Evolutionary conservation across 2,113 vertebrate genomes (phyloP).

Genomic region (Conger conger): DNA sequence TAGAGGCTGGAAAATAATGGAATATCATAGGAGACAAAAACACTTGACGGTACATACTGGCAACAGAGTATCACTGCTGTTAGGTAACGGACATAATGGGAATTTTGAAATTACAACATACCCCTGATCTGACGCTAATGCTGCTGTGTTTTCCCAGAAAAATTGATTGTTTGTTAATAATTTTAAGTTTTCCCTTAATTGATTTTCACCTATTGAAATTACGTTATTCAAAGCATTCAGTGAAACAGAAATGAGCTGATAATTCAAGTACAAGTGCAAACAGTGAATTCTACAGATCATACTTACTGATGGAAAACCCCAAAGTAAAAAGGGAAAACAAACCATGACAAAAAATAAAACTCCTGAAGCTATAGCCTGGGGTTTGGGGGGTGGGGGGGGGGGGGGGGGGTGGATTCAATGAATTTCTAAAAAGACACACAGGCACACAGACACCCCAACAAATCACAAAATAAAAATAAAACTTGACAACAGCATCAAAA

Average conservation of each 20-base stretch:
- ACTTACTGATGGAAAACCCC: background rate
- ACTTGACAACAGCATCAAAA: background rate
- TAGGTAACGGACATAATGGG: background rate
- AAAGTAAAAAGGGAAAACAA: background rate
- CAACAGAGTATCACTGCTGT: background rate
- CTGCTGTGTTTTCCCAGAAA: background rate
- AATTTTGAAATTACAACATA: background rate
- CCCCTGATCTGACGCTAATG: background rate
- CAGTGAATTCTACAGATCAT: background rate
- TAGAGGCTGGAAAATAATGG: background rate
- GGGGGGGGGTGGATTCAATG: background rate
- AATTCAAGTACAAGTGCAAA: background rate
- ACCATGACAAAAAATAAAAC: background rate
- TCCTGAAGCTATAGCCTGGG: background rate
- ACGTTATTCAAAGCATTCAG: background rate
- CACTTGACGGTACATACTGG: background rate
- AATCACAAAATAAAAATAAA: background rate
- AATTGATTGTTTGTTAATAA: conserved; percentile 9
- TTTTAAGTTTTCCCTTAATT: background rate
- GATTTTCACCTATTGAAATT: background rate
- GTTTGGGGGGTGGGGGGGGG: background rate
- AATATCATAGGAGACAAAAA: background rate
- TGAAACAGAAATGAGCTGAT: background rate
- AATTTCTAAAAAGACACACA: background rate
- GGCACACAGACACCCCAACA: background rate